Conservation (phyloP, 2,797 vertebrate genomes). For the Amblyraja radiata region DNA sequence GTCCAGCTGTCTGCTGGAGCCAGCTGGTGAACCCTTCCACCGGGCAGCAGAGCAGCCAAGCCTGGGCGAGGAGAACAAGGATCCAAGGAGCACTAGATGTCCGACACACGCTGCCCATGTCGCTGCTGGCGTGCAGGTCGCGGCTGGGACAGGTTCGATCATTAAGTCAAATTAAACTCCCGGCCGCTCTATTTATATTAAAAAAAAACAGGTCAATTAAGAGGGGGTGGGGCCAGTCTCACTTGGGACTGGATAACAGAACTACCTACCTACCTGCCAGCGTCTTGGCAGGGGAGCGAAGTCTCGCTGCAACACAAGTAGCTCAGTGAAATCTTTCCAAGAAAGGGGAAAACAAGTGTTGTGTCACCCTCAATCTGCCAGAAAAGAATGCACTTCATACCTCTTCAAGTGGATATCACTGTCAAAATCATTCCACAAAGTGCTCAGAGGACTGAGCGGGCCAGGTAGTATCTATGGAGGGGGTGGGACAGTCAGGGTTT, state of each 20-base stretch:
- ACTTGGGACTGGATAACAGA: background rate
- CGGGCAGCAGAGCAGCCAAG: background rate
- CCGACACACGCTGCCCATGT: background rate
- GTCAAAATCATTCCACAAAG: background rate
- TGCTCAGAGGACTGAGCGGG: too few species aligned
- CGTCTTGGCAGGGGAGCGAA: background rate
- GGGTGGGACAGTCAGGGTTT: too few species aligned
- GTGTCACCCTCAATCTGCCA: background rate
- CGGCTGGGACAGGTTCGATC: background rate
- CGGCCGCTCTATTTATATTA: background rate
- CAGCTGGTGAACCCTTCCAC: background rate
- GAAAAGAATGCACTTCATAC: background rate
- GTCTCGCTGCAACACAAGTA: too few species aligned
- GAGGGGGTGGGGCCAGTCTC: background rate
- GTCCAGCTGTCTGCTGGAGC: background rate
- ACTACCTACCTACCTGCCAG: background rate
- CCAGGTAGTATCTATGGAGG: too few species aligned
- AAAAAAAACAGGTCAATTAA: background rate
- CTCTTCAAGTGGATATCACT: too few species aligned
- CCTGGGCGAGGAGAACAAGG: background rate
- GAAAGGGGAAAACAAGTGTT: background rate
- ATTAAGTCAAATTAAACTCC: too few species aligned
- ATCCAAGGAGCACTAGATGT: rapidly evolving
- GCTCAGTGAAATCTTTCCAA: background rate
- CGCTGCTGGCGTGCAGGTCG: too few species aligned